Percentiles rank a stretch among this genome's conserved stretches.
These are phyloP conservation scores for Allophyes oxyacanthae DNA, from an alignment of 2,888 invertebrate species.

Conservation along the genomic window DNA sequence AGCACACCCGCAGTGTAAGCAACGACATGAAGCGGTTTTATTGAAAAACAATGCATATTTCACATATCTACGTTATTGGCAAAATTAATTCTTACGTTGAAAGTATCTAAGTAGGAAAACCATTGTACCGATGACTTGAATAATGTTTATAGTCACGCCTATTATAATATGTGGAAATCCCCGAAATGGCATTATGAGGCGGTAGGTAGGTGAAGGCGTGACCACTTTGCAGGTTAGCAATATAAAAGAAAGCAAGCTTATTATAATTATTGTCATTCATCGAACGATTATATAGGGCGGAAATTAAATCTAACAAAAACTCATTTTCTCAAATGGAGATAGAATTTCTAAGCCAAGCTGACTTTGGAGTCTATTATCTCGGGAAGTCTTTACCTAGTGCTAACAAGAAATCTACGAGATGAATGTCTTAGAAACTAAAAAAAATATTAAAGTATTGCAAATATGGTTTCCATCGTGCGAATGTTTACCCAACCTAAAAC, in stretches of 20 bases:
- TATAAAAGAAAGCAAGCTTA: background rate
- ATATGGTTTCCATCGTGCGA: constrained; percentile 30
- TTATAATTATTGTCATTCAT: constrained; percentile 4
- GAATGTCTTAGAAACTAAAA: constrained; percentile 24
- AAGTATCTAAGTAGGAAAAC: background rate
- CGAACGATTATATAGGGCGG: too few relatives aligned
- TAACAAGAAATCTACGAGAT: constrained; percentile 31
- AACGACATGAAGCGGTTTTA: constrained; percentile 32
- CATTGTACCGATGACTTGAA: background rate
- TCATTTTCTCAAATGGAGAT: constrained; percentile 23
- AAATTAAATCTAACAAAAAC: background rate
- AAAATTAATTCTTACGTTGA: too few relatives aligned
- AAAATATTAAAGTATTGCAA: constrained; percentile 31
- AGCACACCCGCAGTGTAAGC: constrained; percentile 23
- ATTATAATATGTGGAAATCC: background rate
- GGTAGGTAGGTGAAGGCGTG: constrained; percentile 3
- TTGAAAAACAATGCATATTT: constrained; percentile 1
- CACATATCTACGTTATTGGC: background rate
- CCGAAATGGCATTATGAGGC: background rate
- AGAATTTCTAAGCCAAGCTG: constrained; percentile 4
- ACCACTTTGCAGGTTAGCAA: too few relatives aligned
- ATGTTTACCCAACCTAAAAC: too few relatives aligned
- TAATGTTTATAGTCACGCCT: background rate
- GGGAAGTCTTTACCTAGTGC: too few relatives aligned
- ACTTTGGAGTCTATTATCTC: too few relatives aligned